These are phyloP conservation scores for Hydriomena furcata DNA, from an alignment of 2,888 invertebrate species.

Conservation along the genomic window DNA sequence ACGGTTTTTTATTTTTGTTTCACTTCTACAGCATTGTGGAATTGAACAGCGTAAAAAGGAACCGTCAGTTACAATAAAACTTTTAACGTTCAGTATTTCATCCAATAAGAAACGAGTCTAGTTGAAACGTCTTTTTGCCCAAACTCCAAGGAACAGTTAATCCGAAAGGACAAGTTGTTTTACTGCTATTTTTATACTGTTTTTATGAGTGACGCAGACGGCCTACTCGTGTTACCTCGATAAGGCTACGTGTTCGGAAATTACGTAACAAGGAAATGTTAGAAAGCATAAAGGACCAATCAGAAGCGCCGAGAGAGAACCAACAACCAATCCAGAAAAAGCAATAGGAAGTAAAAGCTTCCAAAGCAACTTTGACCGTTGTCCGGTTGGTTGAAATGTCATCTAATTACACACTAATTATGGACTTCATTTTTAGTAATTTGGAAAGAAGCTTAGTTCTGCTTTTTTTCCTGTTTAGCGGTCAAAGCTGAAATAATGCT, in stretches of 20 bases:
- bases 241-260: neutral
- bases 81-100: neutral
- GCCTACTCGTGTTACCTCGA: constrained; percentile 1
- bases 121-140: neutral
- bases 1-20: too few species aligned
- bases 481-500: too few species aligned
- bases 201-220: constrained; percentile 16
- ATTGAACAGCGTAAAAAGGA: too few species aligned
- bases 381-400: too few species aligned
- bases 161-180: constrained; percentile 15
- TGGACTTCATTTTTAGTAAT: too few species aligned
- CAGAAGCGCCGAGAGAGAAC: neutral
- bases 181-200: constrained; percentile 18
- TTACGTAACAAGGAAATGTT: neutral
- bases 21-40: too few species aligned
- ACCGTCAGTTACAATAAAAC: neutral
- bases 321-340: neutral
- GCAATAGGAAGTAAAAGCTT: too few species aligned
- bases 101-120: constrained; percentile 2
- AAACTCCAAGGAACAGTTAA: constrained; percentile 13
- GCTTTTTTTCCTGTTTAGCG: too few species aligned
- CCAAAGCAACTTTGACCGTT: too few species aligned
- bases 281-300: neutral
- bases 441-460: too few species aligned
- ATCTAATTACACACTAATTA: too few species aligned